These are phyloP conservation scores for Actinernus sp. DNA, from an alignment of 92 coral and sea anemone species.

Conservation along the genomic window DNA sequence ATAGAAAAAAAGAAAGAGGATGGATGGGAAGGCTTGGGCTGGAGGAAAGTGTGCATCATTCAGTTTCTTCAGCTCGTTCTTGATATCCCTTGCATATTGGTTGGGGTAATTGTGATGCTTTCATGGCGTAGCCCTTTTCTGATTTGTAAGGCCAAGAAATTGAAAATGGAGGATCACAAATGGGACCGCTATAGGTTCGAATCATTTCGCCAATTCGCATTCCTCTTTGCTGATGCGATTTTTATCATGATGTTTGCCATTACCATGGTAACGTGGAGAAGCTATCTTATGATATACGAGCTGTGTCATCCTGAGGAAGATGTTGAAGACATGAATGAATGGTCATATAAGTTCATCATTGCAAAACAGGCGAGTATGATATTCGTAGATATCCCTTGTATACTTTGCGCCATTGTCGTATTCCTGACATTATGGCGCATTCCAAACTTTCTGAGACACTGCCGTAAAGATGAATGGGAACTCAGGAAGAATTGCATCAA, in stretches of 20 bases:
- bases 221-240: constrained; percentile 77
- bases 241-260: constrained; percentile 72
- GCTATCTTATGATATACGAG: constrained; percentile 66
- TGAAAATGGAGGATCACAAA: constrained; percentile 21
- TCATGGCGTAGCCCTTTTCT: constrained; percentile 93
- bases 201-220: constrained; percentile 71
- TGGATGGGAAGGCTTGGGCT: constrained; percentile 72
- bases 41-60: constrained; percentile 78
- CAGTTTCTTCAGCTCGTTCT: constrained; percentile 83
- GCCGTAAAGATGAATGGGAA: constrained; percentile 79
- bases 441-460: constrained; percentile 85
- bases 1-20: constrained; percentile 43
- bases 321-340: constrained; percentile 47
- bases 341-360: constrained; percentile 66
- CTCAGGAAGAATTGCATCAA: constrained; percentile 68
- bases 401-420: constrained; percentile 80
- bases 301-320: constrained; percentile 38
- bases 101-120: constrained; percentile 71
- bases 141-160: constrained; percentile 41
- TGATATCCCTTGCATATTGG: constrained; percentile 86
- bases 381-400: constrained; percentile 94
- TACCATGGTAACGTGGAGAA: constrained; percentile 88
- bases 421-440: constrained; percentile 88
- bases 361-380: constrained; percentile 68
- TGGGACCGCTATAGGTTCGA: constrained; percentile 85